Conservation (phyloP, 2,113 vertebrate species). For the Clupea harengus region DNA sequence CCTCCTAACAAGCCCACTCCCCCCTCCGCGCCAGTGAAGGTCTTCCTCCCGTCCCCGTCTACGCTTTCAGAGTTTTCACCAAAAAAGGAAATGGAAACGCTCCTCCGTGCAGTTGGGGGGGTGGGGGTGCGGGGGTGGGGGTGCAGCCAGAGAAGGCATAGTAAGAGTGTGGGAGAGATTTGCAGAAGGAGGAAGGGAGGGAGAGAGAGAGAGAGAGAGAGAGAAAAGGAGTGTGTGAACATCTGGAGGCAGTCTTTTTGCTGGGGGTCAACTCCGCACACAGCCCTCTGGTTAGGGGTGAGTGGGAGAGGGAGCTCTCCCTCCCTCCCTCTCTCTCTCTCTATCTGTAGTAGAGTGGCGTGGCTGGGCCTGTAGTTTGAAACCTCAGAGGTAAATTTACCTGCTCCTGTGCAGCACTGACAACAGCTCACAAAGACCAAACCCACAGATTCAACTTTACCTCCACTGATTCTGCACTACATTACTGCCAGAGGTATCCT, state of each 20-base stretch:
- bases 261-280: conserved; percentile 73
- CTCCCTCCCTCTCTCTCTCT: background rate
- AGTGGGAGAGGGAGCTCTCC: background rate
- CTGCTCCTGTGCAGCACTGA: background rate
- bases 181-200: conserved; percentile 17
- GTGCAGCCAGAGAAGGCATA: conserved; percentile 53
- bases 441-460: background rate
- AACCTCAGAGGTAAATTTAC: background rate
- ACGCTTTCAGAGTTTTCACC: conserved; percentile 86
- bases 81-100: conserved; percentile 99
- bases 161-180: conserved; percentile 59
- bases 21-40: conserved; percentile 56
- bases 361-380: conserved; percentile 19
- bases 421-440: background rate
- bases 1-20: conserved; percentile 52
- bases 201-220: conserved; percentile 44
- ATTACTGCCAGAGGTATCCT: background rate
- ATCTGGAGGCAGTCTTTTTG: conserved; percentile 94
- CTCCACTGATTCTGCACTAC: background rate
- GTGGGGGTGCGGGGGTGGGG: conserved; percentile 53
- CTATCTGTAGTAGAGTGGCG: conserved; percentile 17
- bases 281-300: conserved; percentile 39
- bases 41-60: conserved; percentile 69
- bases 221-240: conserved; percentile 70
- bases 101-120: conserved; percentile 58